Evolutionary conservation across 2,797 vertebrate species (phyloP).

Genomic region (Phrynocephalus vlangalii): DNA sequence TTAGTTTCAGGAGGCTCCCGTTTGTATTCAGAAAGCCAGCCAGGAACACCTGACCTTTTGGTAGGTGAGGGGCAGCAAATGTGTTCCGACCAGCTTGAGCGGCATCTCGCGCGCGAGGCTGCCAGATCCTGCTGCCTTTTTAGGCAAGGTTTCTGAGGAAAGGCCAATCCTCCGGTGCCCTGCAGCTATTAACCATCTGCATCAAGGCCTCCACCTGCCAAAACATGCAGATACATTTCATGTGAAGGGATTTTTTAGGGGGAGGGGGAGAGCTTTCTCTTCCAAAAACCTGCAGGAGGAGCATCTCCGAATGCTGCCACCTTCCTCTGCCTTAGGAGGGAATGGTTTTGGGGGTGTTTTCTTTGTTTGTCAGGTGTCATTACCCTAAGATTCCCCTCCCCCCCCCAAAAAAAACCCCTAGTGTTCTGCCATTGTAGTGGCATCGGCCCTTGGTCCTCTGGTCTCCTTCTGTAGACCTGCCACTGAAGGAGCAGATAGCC

Average conservation of each 20-base stretch:
- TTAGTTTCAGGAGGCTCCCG: not conserved
- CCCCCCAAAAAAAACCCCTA: no score
- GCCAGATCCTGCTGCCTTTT: conserved; percentile 12
- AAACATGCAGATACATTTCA: not conserved
- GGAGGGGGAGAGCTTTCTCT: not conserved
- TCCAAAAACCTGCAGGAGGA: not conserved
- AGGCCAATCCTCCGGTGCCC: not conserved
- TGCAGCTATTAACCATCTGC: conserved; percentile 5
- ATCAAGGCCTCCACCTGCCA: not conserved
- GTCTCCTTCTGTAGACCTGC: not conserved
- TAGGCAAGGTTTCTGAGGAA: not conserved
- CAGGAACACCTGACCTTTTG: conserved; percentile 4
- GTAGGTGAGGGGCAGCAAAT: not conserved
- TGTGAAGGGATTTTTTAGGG: not conserved
- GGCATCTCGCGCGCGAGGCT: not conserved
- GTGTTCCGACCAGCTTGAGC: not conserved
- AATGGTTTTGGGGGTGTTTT: no score
- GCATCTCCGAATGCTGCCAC: no score
- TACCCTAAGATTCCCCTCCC: no score
- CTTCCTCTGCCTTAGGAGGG: not conserved
- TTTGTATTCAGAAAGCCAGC: conserved; percentile 5
- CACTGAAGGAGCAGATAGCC: not conserved
- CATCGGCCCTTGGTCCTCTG: not conserved
- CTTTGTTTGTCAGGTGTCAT: not conserved
- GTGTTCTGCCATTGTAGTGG: accelerated